Evolutionary conservation across 2,797 vertebrate genomes (phyloP).

Genomic region (Tragopan temminckii): DNA sequence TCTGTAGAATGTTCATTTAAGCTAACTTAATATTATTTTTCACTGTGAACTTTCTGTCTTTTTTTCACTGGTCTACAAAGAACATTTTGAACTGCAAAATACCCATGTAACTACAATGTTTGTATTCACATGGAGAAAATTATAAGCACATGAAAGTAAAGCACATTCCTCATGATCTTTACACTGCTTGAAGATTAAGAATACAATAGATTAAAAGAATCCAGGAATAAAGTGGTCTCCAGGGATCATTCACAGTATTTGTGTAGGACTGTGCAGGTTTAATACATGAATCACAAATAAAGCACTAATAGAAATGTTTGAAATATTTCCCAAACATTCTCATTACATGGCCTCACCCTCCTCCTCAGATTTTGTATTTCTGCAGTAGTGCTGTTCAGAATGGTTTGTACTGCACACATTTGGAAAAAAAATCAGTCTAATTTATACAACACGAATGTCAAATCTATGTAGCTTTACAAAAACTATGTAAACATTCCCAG

Average conservation of each 20-base stretch:
- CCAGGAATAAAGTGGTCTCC: slow-evolving; percentile 30
- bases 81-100: slow-evolving; percentile 2
- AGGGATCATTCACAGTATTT: slow-evolving; percentile 12
- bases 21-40: not conserved
- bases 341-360: not conserved
- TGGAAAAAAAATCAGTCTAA: not conserved
- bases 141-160: slow-evolving; percentile 56
- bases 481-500: not conserved
- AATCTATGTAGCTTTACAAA: not conserved
- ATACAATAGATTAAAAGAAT: slow-evolving; percentile 71
- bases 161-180: slow-evolving; percentile 65
- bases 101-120: slow-evolving; percentile 25
- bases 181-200: slow-evolving; percentile 56
- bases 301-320: not conserved
- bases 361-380: not conserved
- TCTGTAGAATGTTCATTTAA: not conserved
- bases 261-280: not conserved
- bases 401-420: not conserved
- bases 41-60: not conserved
- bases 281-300: slow-evolving; percentile 4
- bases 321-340: not conserved
- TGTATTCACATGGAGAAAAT: slow-evolving; percentile 54
- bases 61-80: not conserved
- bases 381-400: not conserved
- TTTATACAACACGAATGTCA: not conserved